Base-by-base conservation (phyloP, 64 coral and sea anemone genomes). In the Catalaphyllia jardinei region DNA sequence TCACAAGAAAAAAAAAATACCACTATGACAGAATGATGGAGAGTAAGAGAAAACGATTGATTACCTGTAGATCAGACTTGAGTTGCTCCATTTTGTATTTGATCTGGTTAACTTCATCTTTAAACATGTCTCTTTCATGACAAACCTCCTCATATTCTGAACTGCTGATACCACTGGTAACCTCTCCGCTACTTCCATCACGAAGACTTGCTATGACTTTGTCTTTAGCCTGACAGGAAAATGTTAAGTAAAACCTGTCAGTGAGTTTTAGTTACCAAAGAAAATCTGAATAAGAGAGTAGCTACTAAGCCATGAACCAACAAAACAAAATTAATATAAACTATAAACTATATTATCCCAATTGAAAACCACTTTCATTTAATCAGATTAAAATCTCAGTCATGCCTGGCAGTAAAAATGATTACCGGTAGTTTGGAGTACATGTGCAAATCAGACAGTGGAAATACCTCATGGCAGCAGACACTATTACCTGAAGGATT, bases 191-290 rank as follows among this genome's bases (percentile, higher is more conserved):
- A 12, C 83, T 89, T 71, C 96, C 96, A 31, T 95, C 96, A 27
- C 94, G 94, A 14, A 98, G 85, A 75, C 93, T 95, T 79, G 76
- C 82, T 28, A 98, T 98, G 11, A 98, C 96, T 83, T 98, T 98
- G 73, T 98, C 96, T 61, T 98, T 98, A 35, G 96, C 96, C 89
- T 98, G 49, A 30, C 88, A 86, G 49, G 38, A 46, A 18, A 74
- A 82, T 18, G 52, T 57, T 57, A 15, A 0, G 54, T 57, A 14
- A 0, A 57, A 57, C 54, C 10, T 57, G 10, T 12, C 15, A 57
- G 54, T 57, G 14, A 15, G 14, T 57, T 35, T 35, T 35, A 35
- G 7, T 10, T 16, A 57, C 54, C 15, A 16, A 9, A 57, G 10
- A 1, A 57, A 9, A 57, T 46, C 42, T 46, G 42, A 46, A 4